Evolutionary conservation across 2,113 vertebrate species (phyloP).

Genomic region (Willisornis vidua): DNA sequence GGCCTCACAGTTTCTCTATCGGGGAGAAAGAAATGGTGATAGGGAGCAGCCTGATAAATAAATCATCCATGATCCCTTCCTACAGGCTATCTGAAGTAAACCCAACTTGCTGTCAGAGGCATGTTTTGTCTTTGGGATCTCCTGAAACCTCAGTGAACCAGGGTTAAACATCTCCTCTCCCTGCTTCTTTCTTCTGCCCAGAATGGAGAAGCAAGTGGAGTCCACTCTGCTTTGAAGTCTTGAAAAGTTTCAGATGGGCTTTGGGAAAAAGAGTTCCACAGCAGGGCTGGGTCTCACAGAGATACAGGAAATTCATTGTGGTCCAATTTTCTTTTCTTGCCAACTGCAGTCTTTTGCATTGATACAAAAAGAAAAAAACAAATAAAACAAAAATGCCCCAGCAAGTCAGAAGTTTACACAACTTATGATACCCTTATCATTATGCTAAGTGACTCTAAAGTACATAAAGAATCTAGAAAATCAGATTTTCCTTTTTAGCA

Average conservation of each 20-base stretch:
- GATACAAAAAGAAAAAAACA: neutral
- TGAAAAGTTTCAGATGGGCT: neutral
- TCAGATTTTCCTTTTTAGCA: neutral
- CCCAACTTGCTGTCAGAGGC: neutral
- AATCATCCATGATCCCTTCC: neutral
- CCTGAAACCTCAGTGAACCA: neutral
- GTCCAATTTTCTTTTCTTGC: neutral
- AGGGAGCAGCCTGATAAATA: neutral
- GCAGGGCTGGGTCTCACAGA: neutral
- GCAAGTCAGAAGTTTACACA: neutral
- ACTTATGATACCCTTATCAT: neutral
- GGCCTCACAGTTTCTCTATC: neutral
- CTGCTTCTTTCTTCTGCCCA: neutral
- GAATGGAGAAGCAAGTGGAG: neutral
- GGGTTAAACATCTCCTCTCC: accelerated
- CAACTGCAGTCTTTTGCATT: neutral
- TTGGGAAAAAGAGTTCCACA: neutral
- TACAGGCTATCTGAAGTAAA: neutral
- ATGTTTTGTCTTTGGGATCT: accelerated
- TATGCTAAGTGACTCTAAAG: neutral
- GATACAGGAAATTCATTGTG: neutral
- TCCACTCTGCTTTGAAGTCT: neutral
- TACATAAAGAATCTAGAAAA: neutral
- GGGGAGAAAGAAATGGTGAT: neutral
- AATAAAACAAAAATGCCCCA: neutral